phyloP scores from a whole-genome alignment of 1,140 invertebrate genomes.

The Stenopsyche tienmushanensis region DNA sequence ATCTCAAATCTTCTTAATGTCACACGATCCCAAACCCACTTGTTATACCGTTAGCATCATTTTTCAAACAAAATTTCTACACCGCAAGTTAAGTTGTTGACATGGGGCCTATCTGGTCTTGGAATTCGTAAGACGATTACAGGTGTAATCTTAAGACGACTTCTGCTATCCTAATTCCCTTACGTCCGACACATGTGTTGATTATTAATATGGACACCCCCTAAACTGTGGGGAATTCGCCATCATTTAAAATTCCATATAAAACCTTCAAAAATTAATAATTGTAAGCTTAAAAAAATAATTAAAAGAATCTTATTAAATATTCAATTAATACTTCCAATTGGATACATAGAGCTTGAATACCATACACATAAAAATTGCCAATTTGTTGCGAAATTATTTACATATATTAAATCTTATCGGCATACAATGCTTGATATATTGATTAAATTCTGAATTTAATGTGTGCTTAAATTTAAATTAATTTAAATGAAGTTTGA shows the following conservation, averaged over 20 bases:
- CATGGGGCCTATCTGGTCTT: slow-evolving; percentile 3
- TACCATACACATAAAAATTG: too few relatives aligned
- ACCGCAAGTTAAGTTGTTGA: slow-evolving; percentile 26
- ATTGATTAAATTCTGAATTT: too few relatives aligned
- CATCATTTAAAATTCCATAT: neutral
- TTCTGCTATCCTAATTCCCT: slow-evolving; percentile 39
- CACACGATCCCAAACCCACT: neutral
- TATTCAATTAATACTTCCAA: too few relatives aligned
- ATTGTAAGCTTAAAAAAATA: neutral
- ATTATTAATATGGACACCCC: neutral
- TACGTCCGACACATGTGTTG: neutral
- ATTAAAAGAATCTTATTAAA: neutral
- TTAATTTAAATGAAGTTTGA: too few relatives aligned
- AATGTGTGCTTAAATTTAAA: too few relatives aligned
- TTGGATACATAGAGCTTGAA: too few relatives aligned
- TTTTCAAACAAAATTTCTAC: slow-evolving; percentile 26
- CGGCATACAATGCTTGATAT: too few relatives aligned
- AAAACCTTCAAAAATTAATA: neutral
- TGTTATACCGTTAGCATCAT: slow-evolving; percentile 18
- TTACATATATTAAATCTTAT: too few relatives aligned
- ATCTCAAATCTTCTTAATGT: neutral
- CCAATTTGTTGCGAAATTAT: too few relatives aligned
- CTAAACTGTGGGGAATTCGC: neutral
- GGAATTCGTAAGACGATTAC: slow-evolving; percentile 37
- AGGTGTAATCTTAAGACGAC: slow-evolving; percentile 38